These are phyloP conservation scores for Ophthalmolycus amberensis DNA, from an alignment of 2,113 vertebrate genomes.

Conservation along the genomic window DNA sequence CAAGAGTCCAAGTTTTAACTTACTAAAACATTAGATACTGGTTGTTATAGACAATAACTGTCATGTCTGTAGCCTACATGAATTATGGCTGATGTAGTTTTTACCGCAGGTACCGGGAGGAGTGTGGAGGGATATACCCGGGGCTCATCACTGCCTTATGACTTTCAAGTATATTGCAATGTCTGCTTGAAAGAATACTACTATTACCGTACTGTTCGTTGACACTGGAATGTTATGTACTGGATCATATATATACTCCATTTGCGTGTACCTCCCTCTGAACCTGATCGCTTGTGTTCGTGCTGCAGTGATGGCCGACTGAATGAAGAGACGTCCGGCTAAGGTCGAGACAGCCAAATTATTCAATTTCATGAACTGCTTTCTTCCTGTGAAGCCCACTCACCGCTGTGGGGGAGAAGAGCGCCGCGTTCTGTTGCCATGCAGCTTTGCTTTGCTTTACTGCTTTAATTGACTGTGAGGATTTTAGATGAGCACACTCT, in stretches of 20 bases:
- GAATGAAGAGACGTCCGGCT: not conserved
- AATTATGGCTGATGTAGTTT: not conserved
- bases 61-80: not conserved
- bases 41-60: too few species aligned
- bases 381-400: slow-evolving; percentile 25
- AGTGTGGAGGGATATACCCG: not conserved
- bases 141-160: not conserved
- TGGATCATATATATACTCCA: not conserved
- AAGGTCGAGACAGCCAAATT: not conserved
- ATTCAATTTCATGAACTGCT: not conserved
- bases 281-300: not conserved
- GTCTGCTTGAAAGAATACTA: not conserved
- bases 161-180: not conserved
- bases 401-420: not conserved
- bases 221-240: too few species aligned
- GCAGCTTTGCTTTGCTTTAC: slow-evolving; percentile 5
- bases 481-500: slow-evolving; percentile 21
- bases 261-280: not conserved
- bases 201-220: not conserved
- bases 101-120: not conserved
- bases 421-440: slow-evolving; percentile 2
- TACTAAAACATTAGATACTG: too few species aligned
- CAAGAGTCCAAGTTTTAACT: not conserved
- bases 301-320: not conserved
- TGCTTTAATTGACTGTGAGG: slow-evolving; percentile 32